Evolutionary conservation across 2,797 vertebrate species (phyloP), one percentile per base, ranked within the genome.

Genomic region (Fistularia tabacaria): DNA sequence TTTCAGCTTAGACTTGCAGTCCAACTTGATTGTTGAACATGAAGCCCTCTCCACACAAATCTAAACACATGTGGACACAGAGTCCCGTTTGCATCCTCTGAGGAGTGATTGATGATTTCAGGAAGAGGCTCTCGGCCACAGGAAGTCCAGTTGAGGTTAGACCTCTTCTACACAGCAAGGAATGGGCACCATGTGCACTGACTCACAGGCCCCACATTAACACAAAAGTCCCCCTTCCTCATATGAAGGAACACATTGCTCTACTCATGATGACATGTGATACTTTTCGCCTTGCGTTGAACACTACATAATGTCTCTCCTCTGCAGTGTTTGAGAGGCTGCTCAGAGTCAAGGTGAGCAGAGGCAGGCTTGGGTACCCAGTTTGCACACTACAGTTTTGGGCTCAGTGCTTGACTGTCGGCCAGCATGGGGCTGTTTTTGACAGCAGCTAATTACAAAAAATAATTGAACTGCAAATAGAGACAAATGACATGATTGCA

Each of bases 391-490:
- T 13, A 39, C 71, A 59, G 25, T 76, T 75, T 79, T 58, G 55
- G 75, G 56, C 62, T 64, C 7, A 1, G 54, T 36, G 58, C 74
- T 64, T 64, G 71, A 70, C 39, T 51, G 70, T 54, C 62, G 66
- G 64, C 71, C 76, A 77, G 78, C 77, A 62, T 80, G 81, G 64
- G 69, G 71, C 72, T 71, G 68, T 69, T 82, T 84, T 74, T 86
- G 88, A 88, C 85, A 84, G 79, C 79, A 82, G 79, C 86, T 78
- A n/a, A 90, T 90, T 90, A 89, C 75, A 57, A 78, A 76, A 80
- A 88, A 89, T 90, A 90, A 91, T 88, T 87, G 85, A 85, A 86
- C 58, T 69, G 76, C 87, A 91, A 90, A 90, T 90, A 85, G 90
- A 91, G 87, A 91, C 86, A 88, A 90, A 90, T 87, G 85, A 89